A percentile compares a stretch with the other conserved stretches of the same genome.
Evolutionary conservation across 1,140 invertebrate species (phyloP).

Genomic region (Druon quercuslanigerum): DNA sequence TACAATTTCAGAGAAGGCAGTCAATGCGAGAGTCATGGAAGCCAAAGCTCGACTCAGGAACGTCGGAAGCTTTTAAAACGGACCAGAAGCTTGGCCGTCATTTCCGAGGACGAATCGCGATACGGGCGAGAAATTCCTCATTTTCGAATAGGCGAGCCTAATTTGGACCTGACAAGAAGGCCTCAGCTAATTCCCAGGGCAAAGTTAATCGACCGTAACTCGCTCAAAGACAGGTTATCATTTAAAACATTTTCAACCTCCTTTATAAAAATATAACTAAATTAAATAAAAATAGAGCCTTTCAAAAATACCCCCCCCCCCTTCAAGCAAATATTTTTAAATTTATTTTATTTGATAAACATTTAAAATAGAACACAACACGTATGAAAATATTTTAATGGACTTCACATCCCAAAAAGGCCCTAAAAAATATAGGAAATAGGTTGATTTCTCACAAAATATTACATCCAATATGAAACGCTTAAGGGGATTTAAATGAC

Average conservation of each 20-base stretch:
- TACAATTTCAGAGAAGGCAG: constrained; percentile 49
- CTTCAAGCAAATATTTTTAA: too few species aligned
- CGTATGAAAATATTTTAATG: too few species aligned
- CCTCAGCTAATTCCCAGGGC: constrained; percentile 86
- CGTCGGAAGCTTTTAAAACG: constrained; percentile 80
- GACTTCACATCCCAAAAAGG: too few species aligned
- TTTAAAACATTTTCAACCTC: constrained; percentile 34
- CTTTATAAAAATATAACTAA: background rate
- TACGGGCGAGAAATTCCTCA: constrained; percentile 57
- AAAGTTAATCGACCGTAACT: constrained; percentile 83
- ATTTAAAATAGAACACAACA: too few species aligned
- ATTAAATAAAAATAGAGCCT: background rate
- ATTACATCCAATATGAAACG: too few species aligned
- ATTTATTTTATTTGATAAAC: too few species aligned
- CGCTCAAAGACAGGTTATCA: constrained; percentile 80
- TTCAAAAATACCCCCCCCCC: too few species aligned
- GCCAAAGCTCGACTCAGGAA: constrained; percentile 63
- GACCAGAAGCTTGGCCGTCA: constrained; percentile 84
- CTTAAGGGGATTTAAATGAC: too few species aligned
- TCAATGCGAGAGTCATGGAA: constrained; percentile 62
- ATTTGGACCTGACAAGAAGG: constrained; percentile 78
- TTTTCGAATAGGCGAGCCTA: constrained; percentile 62
- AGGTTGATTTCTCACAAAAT: too few species aligned
- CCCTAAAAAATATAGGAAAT: too few species aligned
- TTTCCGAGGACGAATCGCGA: constrained; percentile 84